Evolutionary conservation across 2,888 invertebrate genomes (phyloP), one percentile per base, ranked within the genome.

Genomic region (Dugesia japonica): DNA sequence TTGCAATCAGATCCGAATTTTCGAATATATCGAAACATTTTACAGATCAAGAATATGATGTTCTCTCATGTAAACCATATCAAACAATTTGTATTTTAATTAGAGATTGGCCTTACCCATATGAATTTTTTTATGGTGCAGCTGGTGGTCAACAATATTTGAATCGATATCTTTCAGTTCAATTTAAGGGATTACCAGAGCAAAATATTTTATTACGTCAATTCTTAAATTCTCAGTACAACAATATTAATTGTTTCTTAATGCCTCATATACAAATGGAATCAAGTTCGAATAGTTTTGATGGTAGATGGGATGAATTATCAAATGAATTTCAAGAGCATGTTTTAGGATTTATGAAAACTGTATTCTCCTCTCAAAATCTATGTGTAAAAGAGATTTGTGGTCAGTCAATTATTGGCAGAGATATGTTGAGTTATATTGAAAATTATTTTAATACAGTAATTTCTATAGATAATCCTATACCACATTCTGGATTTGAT

Each of bases 301-400:
- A 56, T 20, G 56, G 56, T 9, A 56, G 17, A 56, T 56, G 56
- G 56, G 56, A 56, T n/a, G 56, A 56, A 23, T 56, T 56, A 56
- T 56, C 20, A 20, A 56, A 23, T 56, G 56, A 56, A 56, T 56
- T 56, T 56, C 56, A 56, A 56, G 56, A 56, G 17, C 23, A 56
- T 23, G 56, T 56, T 56, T 56, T 56, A 56, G 56, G 56, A 56
- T 56, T 56, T 56, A 56, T 56, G 56, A 56, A 56, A n/a, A 13
- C n/a, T n/a, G 17, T n/a, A 20, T 56, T 56, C 17, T 56, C 56
- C 1, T 4, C n/a, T 4, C 56, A 56, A n/a, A 56, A 56, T 23
- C 23, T 56, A 56, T 56, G 9, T 7, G 17, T 56, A 1, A 56
- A 56, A 56, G 56, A 56, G 23, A n/a, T 56, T 20, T 4, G 56